phyloP scores from a whole-genome alignment of 2,113 vertebrate species.

The Apodemus speciosus region DNA sequence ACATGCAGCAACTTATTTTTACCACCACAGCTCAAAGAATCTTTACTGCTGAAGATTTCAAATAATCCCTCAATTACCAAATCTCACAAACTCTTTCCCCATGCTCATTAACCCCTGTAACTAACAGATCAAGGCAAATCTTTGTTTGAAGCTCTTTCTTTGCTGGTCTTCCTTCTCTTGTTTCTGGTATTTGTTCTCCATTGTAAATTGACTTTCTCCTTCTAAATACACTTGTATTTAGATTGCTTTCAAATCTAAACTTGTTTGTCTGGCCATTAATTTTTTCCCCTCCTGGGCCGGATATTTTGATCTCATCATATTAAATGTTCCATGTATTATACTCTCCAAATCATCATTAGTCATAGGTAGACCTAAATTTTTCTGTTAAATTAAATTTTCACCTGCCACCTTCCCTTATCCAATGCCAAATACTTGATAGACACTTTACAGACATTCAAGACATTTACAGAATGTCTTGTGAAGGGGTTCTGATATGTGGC shows the following conservation, averaged over 20 bases:
- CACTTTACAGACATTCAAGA: not conserved
- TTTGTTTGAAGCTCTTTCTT: not conserved
- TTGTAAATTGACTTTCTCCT: not conserved
- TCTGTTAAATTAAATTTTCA: constrained; percentile 6
- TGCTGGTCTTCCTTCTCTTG: not conserved
- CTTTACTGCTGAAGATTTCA: not conserved
- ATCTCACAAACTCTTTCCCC: not conserved
- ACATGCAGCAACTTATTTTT: not conserved
- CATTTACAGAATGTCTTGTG: not conserved
- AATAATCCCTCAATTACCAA: constrained; percentile 17
- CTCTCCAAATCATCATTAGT: not conserved
- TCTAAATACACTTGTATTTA: not conserved
- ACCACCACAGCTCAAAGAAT: not conserved
- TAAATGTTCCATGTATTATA: not conserved
- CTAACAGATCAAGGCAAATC: not conserved
- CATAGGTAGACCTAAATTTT: not conserved
- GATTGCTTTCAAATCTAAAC: constrained; percentile 43
- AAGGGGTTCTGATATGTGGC: not conserved
- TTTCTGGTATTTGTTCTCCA: not conserved
- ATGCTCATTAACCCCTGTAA: not conserved
- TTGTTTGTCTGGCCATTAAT: not conserved
- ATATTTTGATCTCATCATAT: not conserved
- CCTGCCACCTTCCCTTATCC: not conserved
- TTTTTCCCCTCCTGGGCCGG: not conserved
- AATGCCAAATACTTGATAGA: not conserved